Evolutionary conservation across 2,797 vertebrate species (phyloP), one percentile per base, ranked within the genome.

Genomic region (Phataginus tetradactyla): DNA sequence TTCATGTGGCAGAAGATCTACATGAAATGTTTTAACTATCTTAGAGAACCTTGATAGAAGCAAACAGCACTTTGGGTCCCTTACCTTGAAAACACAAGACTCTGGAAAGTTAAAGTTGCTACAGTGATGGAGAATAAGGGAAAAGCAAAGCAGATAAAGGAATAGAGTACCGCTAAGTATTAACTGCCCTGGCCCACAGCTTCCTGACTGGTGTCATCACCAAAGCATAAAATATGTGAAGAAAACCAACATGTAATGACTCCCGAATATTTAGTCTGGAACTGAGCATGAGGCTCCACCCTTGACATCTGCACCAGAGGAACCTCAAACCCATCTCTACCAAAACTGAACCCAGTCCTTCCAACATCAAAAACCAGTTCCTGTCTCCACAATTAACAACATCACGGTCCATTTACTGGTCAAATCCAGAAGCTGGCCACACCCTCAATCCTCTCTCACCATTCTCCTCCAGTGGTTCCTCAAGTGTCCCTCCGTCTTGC

Each of bases 31-130:
- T 72, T 66, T 14, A 61, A 9, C 4, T 69, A 12, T 21, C 49
- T 59, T 45, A 51, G 34, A 39, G 63, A 78, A 49, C 1, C 23
- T 0, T 21, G 32, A 25, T 7, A 51, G 51, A 57, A 85, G n/a
- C 34, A 63, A 71, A 89, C 13, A 45, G 34, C 25, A 45, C 37
- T 80, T 51, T 27, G 42, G 57, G 42, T 64, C 20, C 75, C 55
- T 59, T 57, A 18, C 20, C 53, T 83, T 75, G 45, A 39, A 74
- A 89, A 39, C 0, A n/a, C 42, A 83, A 71, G 63, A 27, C 49
- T 91, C 32, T 32, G 66, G 15, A 85, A 90, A 95, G 75, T 53
- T 11, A 79, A 79, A 68, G 59, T 49, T 94, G 83, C 37, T 86
- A 39, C 3, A 29, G 39, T 79, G 63, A 61, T 83, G 59, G 25